A percentile compares a stretch with the other conserved stretches of the same genome.
These are phyloP conservation scores for Antechinus stuartii DNA, from an alignment of 2,113 vertebrate genomes.

Conservation along the genomic window DNA sequence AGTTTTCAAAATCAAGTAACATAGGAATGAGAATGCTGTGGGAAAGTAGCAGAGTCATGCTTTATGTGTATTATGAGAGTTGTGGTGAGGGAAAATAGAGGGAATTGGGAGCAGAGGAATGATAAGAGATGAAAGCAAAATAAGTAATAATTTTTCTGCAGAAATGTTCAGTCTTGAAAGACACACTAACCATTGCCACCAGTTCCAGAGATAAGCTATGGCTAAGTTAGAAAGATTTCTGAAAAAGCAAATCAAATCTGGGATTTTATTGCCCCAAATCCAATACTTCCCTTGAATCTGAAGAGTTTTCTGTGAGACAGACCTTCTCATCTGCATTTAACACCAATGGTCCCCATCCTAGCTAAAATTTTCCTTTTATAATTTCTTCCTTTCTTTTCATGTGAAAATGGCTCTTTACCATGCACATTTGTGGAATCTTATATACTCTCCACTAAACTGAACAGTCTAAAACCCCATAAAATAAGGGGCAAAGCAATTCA, in stretches of 20 bases:
- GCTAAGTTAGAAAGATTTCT: slow-evolving; percentile 2
- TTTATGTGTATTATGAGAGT: background rate
- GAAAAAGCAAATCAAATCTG: background rate
- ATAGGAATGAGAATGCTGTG: background rate
- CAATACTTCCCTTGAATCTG: background rate
- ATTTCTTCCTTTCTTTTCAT: background rate
- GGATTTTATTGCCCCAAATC: background rate
- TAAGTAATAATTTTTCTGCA: background rate
- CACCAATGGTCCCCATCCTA: background rate
- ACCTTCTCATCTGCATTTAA: background rate
- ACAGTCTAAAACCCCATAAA: background rate
- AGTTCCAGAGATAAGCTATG: background rate
- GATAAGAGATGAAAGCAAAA: background rate
- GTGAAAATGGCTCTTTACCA: background rate
- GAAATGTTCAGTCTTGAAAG: background rate
- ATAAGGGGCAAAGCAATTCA: background rate
- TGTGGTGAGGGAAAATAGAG: background rate
- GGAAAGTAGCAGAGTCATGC: background rate
- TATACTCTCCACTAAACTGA: background rate
- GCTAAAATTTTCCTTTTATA: background rate
- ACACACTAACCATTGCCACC: background rate
- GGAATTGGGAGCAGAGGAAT: background rate
- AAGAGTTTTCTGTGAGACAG: background rate
- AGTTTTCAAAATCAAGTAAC: no score
- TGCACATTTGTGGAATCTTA: background rate